These are phyloP conservation scores for Thymallus thymallus DNA, from an alignment of 2,113 vertebrate genomes.

Conservation along the genomic window DNA sequence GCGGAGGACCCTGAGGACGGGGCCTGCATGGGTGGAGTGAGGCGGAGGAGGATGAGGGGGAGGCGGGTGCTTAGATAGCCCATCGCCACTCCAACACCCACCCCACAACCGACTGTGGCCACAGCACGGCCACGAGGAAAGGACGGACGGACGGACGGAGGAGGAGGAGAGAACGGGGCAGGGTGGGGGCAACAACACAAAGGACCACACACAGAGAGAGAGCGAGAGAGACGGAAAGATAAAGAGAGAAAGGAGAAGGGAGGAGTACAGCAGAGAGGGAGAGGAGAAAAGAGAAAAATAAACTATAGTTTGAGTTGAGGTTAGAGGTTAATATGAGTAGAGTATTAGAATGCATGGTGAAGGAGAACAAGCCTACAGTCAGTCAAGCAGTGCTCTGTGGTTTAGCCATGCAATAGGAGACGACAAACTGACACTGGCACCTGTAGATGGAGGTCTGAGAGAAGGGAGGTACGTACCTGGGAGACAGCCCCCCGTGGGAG, in stretches of 20 bases:
- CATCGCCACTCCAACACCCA: slow-evolving; percentile 98
- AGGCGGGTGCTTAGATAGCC: slow-evolving; percentile 90
- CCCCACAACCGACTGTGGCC: slow-evolving; percentile 93
- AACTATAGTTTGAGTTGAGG: slow-evolving; percentile 74
- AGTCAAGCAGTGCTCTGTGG: neutral
- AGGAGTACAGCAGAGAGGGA: slow-evolving; percentile 53
- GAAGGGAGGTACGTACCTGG: slow-evolving; percentile 80
- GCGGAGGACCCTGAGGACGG: slow-evolving; percentile 94
- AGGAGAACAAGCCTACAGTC: too few species aligned
- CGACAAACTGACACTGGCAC: neutral
- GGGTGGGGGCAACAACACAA: slow-evolving; percentile 38
- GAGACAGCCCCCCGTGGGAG: slow-evolving; percentile 96
- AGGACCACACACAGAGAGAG: slow-evolving; percentile 17
- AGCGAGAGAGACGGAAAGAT: slow-evolving; percentile 8
- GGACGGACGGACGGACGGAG: slow-evolving; percentile 59
- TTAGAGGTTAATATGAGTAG: slow-evolving; percentile 57
- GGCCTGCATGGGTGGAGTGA: slow-evolving; percentile 91
- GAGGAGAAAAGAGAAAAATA: slow-evolving; percentile 71
- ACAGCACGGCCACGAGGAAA: slow-evolving; percentile 71
- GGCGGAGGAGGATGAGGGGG: slow-evolving; percentile 87
- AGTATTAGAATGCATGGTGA: slow-evolving; percentile 53
- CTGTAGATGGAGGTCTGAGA: neutral
- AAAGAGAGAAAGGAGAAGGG: slow-evolving; percentile 21
- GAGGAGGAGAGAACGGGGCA: slow-evolving; percentile 30
- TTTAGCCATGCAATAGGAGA: neutral